These are phyloP conservation scores for Microcaecilia unicolor DNA, from an alignment of 2,797 vertebrate species.

Conservation along the genomic window DNA sequence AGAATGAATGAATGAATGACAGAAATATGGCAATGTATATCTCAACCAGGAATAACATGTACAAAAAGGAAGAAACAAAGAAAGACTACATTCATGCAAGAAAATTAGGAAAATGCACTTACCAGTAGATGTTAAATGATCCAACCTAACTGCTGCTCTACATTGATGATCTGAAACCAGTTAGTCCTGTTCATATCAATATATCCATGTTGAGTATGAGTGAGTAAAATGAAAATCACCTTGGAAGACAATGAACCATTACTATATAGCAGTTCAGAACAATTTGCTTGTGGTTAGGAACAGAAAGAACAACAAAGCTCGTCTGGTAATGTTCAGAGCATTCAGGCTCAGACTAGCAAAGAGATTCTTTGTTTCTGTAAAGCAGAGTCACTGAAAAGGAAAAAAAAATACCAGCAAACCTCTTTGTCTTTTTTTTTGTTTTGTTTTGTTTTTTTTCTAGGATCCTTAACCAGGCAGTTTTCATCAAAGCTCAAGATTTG, in stretches of 20 bases:
- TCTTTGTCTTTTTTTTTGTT: not conserved
- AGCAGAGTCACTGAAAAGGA: not conserved
- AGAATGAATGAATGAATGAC: not conserved
- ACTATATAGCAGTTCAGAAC: not conserved
- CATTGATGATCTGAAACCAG: not conserved
- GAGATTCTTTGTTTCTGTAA: not conserved
- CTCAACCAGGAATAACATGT: too few relatives aligned
- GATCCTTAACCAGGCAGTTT: not conserved
- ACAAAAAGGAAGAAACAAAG: not conserved
- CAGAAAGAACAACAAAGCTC: not conserved
- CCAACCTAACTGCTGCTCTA: not conserved
- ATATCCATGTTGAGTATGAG: rapidly evolving
- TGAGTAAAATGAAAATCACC: not conserved
- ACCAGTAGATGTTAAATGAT: not conserved
- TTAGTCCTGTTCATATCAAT: not conserved
- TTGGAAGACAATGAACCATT: not conserved
- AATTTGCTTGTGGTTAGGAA: not conserved
- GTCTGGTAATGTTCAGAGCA: not conserved
- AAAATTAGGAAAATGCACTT: not conserved
- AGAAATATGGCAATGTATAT: not conserved
- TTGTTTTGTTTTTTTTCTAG: too few relatives aligned
- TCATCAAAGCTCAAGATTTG: not conserved
- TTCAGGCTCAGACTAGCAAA: not conserved
- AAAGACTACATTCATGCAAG: not conserved
- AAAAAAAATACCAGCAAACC: slow-evolving; percentile 1